Evolutionary conservation across 2,113 vertebrate genomes (phyloP).

Genomic region (Addax nasomaculatus): DNA sequence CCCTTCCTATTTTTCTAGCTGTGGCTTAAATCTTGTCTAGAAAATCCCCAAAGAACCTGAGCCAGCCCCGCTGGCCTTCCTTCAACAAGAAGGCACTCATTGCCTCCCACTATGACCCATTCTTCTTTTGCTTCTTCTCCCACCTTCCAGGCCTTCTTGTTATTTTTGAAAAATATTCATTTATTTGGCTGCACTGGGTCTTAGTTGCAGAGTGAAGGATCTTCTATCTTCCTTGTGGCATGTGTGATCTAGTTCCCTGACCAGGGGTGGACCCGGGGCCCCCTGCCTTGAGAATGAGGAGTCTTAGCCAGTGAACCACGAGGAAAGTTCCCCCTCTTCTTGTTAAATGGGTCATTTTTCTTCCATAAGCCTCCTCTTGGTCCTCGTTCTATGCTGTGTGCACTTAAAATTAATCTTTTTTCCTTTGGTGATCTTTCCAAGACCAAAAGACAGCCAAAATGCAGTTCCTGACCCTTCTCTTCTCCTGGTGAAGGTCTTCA

Average conservation of each 20-base stretch:
- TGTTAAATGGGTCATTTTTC: neutral
- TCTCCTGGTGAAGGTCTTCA: neutral
- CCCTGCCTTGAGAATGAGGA: neutral
- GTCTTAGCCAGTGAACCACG: neutral
- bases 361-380: neutral
- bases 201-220: neutral
- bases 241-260: neutral
- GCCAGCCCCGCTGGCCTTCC: neutral
- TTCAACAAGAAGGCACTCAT: neutral
- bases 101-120: neutral
- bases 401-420: neutral
- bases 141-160: neutral
- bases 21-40: neutral
- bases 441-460: neutral
- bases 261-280: neutral
- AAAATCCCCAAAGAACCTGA: neutral
- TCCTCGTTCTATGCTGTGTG: neutral
- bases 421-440: neutral
- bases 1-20: neutral
- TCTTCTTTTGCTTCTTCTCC: neutral
- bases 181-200: neutral
- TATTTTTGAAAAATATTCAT: neutral
- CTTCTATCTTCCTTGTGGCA: neutral
- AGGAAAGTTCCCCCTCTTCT: neutral
- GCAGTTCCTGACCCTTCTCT: neutral